Evolutionary conservation across 2,888 invertebrate species (phyloP), one percentile per base, ranked within the genome.

Genomic region (Apodemia hepburni): DNA sequence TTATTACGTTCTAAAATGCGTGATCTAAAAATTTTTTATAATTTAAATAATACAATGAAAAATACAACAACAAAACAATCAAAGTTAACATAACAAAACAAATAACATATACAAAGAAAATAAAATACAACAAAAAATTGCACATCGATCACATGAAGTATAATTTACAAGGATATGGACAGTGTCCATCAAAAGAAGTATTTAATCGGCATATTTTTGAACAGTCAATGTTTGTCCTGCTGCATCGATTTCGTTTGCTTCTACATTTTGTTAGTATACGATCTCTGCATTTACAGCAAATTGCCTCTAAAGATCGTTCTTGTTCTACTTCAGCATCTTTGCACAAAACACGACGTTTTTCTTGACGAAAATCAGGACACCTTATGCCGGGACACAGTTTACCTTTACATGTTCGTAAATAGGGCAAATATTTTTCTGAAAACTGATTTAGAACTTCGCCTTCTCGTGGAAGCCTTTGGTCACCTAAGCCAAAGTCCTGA

Each of bases 91-190:
- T n/a, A n/a, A n/a, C n/a, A n/a, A n/a, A n/a, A n/a, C n/a, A n/a
- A n/a, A n/a, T n/a, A n/a, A n/a, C n/a, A n/a, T n/a, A n/a, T n/a
- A n/a, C n/a, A n/a, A n/a, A n/a, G 2, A 27, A 54, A 54, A 15
- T 12, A 54, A 22, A 54, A 29, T 7, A 22, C 18, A 51, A 51
- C 22, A 51, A 12, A 27, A 22, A 22, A 6, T 22, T 27, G 0
- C 11, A 29, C 9, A 54, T 7, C 15, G 27, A 54, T 54, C 15
- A 54, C 29, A 3, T 29, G 27, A 54, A 54, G 7, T 54, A 54
- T 15, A 54, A 54, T 15, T 54, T 27, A 27, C 27, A 15, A n/a
- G 70, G 70, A 59, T 67, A 64, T 33, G 66, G 70, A 60, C 71
- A 70, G 11, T 61, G 58, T 18, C 62, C 62, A 9, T 63, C 66